Conservation (phyloP, 2,888 invertebrate species). For the Biston betularia region DNA sequence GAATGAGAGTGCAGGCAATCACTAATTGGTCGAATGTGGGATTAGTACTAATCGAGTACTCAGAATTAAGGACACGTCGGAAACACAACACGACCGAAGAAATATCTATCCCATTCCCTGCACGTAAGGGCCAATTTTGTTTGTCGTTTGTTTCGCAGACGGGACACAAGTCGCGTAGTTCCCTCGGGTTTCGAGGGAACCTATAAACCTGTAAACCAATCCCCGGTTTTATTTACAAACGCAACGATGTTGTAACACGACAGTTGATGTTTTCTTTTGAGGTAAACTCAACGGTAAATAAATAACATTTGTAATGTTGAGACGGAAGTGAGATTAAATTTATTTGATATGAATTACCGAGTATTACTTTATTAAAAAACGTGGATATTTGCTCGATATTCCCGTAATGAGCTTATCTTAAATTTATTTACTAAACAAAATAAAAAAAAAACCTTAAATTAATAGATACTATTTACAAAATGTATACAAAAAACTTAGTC, state of each 20-base stretch:
- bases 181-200: conserved; percentile 42
- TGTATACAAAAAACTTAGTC: no score
- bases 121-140: conserved; percentile 26
- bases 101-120: conserved; percentile 10
- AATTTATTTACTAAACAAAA: no score
- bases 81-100: background rate
- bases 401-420: no score
- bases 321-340: conserved; percentile 3
- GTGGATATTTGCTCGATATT: no score
- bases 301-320: conserved; percentile 7
- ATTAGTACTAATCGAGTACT: conserved; percentile 52
- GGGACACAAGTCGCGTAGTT: conserved; percentile 36
- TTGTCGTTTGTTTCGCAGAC: conserved; percentile 36
- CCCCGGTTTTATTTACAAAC: conserved; percentile 38
- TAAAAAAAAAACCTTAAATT: no score
- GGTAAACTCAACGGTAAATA: conserved; percentile 14
- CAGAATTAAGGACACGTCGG: conserved; percentile 24
- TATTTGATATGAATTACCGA: background rate
- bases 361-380: no score
- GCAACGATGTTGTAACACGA: conserved; percentile 20
- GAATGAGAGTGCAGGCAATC: conserved; percentile 49
- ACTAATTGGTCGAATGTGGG: conserved; percentile 47
- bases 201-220: conserved; percentile 43
- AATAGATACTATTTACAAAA: no score
- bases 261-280: conserved; percentile 27